These are phyloP conservation scores for Erebia palarica DNA, from an alignment of 2,888 invertebrate genomes.

Conservation along the genomic window DNA sequence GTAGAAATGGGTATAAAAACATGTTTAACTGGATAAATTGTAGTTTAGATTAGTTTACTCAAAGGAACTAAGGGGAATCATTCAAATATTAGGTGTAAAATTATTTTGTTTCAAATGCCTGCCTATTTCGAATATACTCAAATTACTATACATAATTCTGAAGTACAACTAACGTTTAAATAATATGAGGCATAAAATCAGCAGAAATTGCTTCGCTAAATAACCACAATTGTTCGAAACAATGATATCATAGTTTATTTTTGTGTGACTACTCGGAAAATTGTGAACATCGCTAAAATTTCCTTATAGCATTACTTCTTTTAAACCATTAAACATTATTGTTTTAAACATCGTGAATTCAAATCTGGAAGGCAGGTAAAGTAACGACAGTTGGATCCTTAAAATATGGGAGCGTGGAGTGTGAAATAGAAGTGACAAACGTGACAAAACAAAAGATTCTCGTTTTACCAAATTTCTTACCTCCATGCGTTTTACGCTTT, in stretches of 20 bases:
- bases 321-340: not conserved
- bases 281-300: slow-evolving; percentile 18
- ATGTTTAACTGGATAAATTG: no score
- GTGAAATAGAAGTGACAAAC: no score
- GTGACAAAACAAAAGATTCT: no score
- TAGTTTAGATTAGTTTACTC: not conserved
- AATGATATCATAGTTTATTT: slow-evolving; percentile 29
- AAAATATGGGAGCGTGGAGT: no score
- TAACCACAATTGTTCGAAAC: slow-evolving; percentile 26
- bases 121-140: not conserved
- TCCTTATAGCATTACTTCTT: not conserved
- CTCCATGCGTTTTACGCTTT: no score
- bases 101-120: not conserved
- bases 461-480: no score
- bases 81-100: not conserved
- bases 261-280: slow-evolving; percentile 29
- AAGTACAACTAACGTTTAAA: not conserved
- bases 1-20: not conserved
- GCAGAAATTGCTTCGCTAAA: slow-evolving; percentile 7
- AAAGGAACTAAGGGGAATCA: not conserved
- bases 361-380: not conserved
- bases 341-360: not conserved
- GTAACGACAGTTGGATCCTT: not conserved
- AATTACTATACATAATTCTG: not conserved
- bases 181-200: slow-evolving; percentile 15